Percentiles rank a stretch among this genome's conserved stretches.
These are phyloP conservation scores for Meiosimyza decipiens DNA, from an alignment of 2,888 invertebrate species.

Conservation along the genomic window DNA sequence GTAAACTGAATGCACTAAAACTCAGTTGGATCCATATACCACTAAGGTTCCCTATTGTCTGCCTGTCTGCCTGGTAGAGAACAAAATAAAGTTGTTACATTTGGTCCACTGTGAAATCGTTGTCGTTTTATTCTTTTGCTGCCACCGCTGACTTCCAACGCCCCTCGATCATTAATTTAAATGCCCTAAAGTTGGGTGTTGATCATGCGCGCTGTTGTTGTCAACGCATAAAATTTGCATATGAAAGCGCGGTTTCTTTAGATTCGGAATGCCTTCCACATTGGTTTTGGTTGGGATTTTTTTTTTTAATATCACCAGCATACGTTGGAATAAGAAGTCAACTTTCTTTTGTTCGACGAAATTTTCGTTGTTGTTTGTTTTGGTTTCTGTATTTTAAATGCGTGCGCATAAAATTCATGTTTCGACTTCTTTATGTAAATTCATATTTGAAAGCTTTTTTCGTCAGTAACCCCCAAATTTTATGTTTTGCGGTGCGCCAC, in stretches of 20 bases:
- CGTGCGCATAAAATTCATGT: not conserved
- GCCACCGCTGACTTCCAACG: slow-evolving; percentile 13
- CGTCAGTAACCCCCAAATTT: slow-evolving; percentile 32
- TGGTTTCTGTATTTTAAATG: not conserved
- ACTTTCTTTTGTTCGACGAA: not conserved
- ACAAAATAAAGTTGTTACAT: slow-evolving; percentile 34
- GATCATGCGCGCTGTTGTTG: slow-evolving; percentile 27
- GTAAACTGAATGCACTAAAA: not conserved
- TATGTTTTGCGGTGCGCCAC: slow-evolving; percentile 41
- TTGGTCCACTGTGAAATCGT: slow-evolving; percentile 8
- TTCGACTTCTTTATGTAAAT: not conserved
- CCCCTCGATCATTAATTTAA: slow-evolving; percentile 34
- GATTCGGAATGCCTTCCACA: not conserved
- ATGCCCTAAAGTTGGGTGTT: slow-evolving; percentile 26
- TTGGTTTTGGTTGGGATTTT: not conserved
- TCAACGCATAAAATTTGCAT: slow-evolving; percentile 31
- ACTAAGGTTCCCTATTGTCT: slow-evolving; percentile 4
- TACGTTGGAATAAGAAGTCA: no score
- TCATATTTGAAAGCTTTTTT: not conserved
- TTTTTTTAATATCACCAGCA: not conserved
- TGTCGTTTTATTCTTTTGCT: slow-evolving; percentile 2
- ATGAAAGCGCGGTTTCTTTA: slow-evolving; percentile 26
- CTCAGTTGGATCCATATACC: not conserved
- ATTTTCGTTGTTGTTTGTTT: slow-evolving; percentile 11
- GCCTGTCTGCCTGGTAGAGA: not conserved